Conservation (phyloP, 1,140 invertebrate species). For the Elysia chlorotica region DNA sequence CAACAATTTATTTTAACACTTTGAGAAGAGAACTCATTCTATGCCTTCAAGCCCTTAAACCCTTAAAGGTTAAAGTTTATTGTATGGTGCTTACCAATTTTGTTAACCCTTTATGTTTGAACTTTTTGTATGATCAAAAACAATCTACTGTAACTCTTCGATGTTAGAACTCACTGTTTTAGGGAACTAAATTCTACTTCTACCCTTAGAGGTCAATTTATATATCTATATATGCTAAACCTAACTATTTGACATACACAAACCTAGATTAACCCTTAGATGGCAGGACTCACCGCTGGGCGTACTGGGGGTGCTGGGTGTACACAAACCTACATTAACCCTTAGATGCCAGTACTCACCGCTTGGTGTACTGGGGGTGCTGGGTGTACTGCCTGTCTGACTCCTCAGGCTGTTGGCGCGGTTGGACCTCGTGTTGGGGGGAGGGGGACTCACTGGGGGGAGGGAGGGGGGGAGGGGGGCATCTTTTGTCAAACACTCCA, state of each 20-base stretch:
- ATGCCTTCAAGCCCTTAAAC: too few relatives aligned
- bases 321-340: too few relatives aligned
- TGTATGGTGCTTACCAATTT: too few relatives aligned
- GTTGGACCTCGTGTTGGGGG: background rate
- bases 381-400: background rate
- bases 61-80: too few relatives aligned
- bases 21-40: too few relatives aligned
- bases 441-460: conserved; percentile 10
- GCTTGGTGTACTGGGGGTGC: background rate
- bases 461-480: too few relatives aligned
- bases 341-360: background rate
- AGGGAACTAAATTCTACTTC: background rate
- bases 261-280: background rate
- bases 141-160: too few relatives aligned
- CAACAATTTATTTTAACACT: too few relatives aligned
- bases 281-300: background rate
- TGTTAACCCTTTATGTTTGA: too few relatives aligned
- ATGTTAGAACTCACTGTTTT: too few relatives aligned
- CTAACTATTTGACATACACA: background rate
- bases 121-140: too few relatives aligned
- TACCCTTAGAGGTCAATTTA: background rate
- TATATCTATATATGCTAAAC: background rate
- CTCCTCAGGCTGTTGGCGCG: background rate
- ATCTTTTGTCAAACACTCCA: background rate
- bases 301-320: too few relatives aligned